Conservation (phyloP, 2,888 invertebrate species). For the Limenitis camilla region DNA sequence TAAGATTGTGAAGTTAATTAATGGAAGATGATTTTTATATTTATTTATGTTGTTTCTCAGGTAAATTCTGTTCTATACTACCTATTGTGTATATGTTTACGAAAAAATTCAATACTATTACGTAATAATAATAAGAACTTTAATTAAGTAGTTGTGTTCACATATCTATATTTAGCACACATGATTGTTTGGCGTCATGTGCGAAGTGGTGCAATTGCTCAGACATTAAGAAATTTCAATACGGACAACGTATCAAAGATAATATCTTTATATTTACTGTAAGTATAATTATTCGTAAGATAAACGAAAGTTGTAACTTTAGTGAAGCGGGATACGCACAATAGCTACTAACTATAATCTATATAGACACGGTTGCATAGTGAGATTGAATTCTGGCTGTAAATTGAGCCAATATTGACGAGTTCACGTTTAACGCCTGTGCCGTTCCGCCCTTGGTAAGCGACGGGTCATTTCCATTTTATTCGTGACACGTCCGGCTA, state of each 20-base stretch:
- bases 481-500: slow-evolving; percentile 69
- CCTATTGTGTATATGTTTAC: not conserved
- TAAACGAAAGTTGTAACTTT: no score
- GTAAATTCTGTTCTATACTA: no score
- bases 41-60: no score
- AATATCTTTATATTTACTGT: no score
- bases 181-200: not conserved
- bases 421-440: slow-evolving; percentile 35
- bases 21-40: no score
- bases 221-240: slow-evolving; percentile 6
- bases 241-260: not conserved
- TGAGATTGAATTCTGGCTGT: slow-evolving; percentile 42
- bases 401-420: slow-evolving; percentile 53
- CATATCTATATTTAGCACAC: not conserved
- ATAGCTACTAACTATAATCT: no score
- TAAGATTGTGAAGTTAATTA: not conserved
- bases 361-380: slow-evolving; percentile 2
- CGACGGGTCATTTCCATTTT: slow-evolving; percentile 62
- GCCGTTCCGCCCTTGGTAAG: slow-evolving; percentile 15
- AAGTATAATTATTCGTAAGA: no score
- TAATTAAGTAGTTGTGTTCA: not conserved
- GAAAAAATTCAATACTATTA: not conserved
- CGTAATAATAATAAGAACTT: not conserved
- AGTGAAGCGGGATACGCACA: no score
- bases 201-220: slow-evolving; percentile 1